Evolutionary conservation across 2,888 invertebrate genomes (phyloP).

Genomic region (Arrhopalites spinosus): DNA sequence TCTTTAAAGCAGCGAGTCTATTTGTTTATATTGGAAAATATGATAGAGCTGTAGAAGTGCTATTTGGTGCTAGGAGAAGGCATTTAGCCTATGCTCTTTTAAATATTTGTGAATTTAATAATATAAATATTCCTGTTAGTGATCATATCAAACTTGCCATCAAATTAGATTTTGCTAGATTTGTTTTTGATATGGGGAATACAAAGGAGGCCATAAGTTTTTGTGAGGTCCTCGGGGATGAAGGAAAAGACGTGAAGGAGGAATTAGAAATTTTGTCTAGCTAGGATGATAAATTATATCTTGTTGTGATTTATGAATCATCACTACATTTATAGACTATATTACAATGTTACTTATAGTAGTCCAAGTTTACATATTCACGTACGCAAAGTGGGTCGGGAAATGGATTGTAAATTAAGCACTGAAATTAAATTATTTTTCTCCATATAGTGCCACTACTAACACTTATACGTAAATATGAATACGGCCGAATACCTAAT

Average conservation of each 20-base stretch:
- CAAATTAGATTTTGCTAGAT: conserved; percentile 53
- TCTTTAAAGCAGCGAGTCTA: conserved; percentile 50
- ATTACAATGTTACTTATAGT: no score
- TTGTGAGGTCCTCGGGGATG: conserved; percentile 49
- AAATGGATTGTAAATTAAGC: no score
- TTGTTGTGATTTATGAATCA: no score
- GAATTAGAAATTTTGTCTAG: conserved; percentile 50
- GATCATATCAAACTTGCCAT: conserved; percentile 54
- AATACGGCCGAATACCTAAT: no score
- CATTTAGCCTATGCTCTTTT: conserved; percentile 50
- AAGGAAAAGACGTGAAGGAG: conserved; percentile 51
- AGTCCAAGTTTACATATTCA: no score
- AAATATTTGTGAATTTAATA: conserved; percentile 44
- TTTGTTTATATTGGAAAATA: conserved; percentile 51
- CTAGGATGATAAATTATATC: conserved; percentile 18
- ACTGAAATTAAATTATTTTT: no score
- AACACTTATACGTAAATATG: no score
- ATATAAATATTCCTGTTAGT: conserved; percentile 42
- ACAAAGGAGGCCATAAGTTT: conserved; percentile 49
- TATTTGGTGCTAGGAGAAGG: conserved; percentile 53
- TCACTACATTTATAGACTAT: no score
- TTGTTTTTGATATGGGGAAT: conserved; percentile 53
- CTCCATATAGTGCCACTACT: no score
- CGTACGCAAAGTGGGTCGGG: no score
- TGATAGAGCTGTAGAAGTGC: conserved; percentile 53